Evolutionary conservation across 2,888 invertebrate species (phyloP), one percentile per base, ranked within the genome.

Genomic region (Aradus depressus): DNA sequence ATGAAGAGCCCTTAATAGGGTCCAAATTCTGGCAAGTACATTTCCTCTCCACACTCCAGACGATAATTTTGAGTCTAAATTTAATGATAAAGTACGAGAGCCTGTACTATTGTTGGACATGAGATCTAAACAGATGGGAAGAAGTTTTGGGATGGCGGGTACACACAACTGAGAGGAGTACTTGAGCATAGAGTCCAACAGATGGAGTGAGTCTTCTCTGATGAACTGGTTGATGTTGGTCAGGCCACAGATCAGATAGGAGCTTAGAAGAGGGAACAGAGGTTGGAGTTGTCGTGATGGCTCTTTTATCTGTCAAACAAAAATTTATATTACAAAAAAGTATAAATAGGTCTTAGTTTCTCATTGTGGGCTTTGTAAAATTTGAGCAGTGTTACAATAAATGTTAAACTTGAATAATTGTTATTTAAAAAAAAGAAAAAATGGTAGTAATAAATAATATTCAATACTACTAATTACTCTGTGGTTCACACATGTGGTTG

Each of bases 221-320:
- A 93, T 80, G 44, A 75, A 72, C 10, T 74, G 75, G 64, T 85
- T 78, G 53, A 93, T 84, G 62, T 92, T 87, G 0, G 90, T 91
- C 87, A 93, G 88, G 1, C 88, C 84, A 70, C 91, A 91, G 47
- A 82, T 76, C 41, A 92, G 67, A 66, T 88, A 86, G 1, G 86
- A 83, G 18, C 82, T 78, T 53, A 92, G 69, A 4, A 84, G 72
- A 55, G 81, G 77, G 64, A 84, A 84, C 65, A 87, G 88, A 8
- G 90, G 87, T 34, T 72, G 66, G 12, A 83, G 66, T 60, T 77
- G 77, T 8, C 73, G 66, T 6, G 63, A 64, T 4, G 70, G 64
- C 44, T 72, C 65, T 70, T 72, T 58, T 12, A 62, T 5, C 41
- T 38, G 41, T 42, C 37, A 23, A 23, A 44, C 4, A 44, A 34